Evolutionary conservation across 2,797 vertebrate species (phyloP).

Genomic region (Kryptopterus vitreolus): DNA sequence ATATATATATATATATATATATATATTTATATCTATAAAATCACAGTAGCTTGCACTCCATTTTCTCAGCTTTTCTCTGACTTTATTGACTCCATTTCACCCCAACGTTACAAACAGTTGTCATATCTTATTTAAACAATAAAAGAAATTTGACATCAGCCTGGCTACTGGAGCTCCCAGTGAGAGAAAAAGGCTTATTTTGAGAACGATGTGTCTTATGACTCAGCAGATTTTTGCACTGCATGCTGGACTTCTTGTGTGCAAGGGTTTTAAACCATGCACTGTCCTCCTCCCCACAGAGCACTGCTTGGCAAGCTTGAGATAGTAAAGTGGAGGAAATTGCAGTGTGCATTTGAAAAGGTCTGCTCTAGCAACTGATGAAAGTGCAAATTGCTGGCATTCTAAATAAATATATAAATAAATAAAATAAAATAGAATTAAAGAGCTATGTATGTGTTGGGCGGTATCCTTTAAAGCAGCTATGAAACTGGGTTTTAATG

Average conservation of each 20-base stretch:
- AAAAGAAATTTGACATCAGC: not conserved
- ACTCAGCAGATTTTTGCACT: conserved; percentile 38
- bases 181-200: conserved; percentile 16
- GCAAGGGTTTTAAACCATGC: conserved; percentile 29
- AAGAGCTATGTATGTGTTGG: not conserved
- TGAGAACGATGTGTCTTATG: conserved; percentile 19
- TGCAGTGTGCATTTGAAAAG: conserved; percentile 4
- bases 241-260: conserved; percentile 19
- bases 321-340: conserved; percentile 12
- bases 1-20: too few species aligned
- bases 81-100: not conserved
- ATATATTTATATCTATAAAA: too few species aligned
- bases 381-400: conserved; percentile 28
- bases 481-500: conserved; percentile 13
- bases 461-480: conserved; percentile 2
- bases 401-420: conserved; percentile 14
- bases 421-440: not conserved
- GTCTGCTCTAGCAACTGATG: not conserved
- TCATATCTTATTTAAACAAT: too few species aligned
- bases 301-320: conserved; percentile 11
- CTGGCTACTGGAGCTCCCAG: conserved; percentile 9
- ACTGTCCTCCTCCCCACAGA: not conserved
- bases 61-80: not conserved
- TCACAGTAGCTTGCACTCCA: not conserved
- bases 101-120: not conserved